Percentiles rank a stretch among this genome's conserved stretches.
phyloP scores from a whole-genome alignment of 2,797 vertebrate genomes.

The Myotis findleyi region DNA sequence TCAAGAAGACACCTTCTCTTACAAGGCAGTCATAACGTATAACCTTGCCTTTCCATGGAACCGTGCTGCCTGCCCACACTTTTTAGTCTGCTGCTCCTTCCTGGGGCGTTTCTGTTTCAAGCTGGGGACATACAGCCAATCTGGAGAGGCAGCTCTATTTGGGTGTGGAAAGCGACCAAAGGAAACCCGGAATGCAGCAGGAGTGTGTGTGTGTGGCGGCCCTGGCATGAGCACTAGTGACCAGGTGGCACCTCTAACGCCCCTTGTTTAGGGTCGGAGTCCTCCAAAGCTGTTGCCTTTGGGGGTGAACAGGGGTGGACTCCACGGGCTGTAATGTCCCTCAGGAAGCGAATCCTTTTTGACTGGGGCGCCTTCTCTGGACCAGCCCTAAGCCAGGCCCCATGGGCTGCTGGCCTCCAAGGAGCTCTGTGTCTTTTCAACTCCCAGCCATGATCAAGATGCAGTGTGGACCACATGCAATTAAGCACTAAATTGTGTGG shows the following conservation, averaged over 20 bases:
- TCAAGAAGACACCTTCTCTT: slow-evolving; percentile 16
- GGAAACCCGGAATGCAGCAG: not conserved
- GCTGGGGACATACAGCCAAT: not conserved
- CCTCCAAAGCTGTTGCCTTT: not conserved
- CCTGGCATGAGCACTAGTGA: not conserved
- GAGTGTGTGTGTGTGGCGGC: not conserved
- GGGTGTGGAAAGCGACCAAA: not conserved
- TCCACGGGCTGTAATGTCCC: not conserved
- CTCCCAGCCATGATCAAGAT: not conserved
- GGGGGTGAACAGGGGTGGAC: not conserved
- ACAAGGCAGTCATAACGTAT: not conserved
- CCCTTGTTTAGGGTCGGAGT: not conserved
- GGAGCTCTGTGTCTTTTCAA: not conserved
- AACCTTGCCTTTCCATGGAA: not conserved
- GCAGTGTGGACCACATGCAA: not conserved
- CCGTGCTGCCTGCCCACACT: not conserved
- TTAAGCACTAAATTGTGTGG: slow-evolving; percentile 22
- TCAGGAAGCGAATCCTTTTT: not conserved
- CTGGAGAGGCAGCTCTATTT: not conserved
- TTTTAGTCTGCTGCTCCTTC: not conserved
- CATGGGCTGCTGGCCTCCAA: not conserved
- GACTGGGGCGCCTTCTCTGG: not conserved
- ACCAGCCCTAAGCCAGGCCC: not conserved
- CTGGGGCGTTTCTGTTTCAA: slow-evolving; percentile 6
- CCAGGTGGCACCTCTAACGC: not conserved